phyloP scores from a whole-genome alignment of 2,113 vertebrate species.

The Eudorcas thomsonii region DNA sequence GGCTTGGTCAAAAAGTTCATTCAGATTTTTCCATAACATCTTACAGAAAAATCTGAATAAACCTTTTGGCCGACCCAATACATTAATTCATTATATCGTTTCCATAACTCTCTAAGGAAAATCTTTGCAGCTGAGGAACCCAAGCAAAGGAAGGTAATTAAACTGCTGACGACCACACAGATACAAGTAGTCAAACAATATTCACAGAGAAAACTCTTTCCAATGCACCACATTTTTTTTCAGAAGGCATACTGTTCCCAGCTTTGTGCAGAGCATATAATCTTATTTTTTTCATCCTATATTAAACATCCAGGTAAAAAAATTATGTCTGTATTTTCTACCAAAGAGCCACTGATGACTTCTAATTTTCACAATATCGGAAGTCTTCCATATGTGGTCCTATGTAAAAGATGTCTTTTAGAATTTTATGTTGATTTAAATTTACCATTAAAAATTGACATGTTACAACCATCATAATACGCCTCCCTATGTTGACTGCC shows the following conservation, averaged over 20 bases:
- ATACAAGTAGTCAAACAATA: not conserved
- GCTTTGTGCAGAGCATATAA: not conserved
- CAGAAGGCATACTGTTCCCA: not conserved
- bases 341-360: not conserved
- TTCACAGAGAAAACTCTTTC: not conserved
- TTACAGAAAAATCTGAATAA: not conserved
- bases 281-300: not conserved
- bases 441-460: not conserved
- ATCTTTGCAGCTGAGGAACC: constrained; percentile 2
- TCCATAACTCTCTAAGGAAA: not conserved
- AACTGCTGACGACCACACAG: not conserved
- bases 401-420: not conserved
- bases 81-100: not conserved
- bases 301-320: not conserved
- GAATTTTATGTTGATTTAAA: not conserved
- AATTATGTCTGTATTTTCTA: not conserved
- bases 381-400: not conserved
- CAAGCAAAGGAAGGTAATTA: not conserved
- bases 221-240: not conserved
- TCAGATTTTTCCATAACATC: not conserved
- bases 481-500: not conserved
- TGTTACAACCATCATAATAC: not conserved
- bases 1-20: not conserved
- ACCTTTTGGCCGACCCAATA: not conserved
- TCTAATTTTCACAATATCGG: not conserved